A percentile compares a stretch with the other conserved stretches of the same genome.
Evolutionary conservation across 2,888 invertebrate species (phyloP).

Genomic region (Hemaris fuciformis): DNA sequence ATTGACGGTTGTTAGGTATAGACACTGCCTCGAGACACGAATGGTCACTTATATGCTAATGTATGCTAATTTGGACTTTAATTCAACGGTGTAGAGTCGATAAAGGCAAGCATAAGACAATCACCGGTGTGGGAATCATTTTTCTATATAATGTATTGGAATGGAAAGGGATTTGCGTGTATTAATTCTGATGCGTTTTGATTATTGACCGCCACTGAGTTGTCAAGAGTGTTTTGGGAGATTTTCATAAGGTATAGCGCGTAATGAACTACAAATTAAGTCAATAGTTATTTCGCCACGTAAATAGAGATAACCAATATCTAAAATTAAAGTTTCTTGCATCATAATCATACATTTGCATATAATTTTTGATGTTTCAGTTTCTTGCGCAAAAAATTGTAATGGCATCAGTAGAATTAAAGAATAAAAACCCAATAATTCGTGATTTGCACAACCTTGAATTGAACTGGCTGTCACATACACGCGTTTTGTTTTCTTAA

Average conservation of each 20-base stretch:
- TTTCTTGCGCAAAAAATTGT: too few relatives aligned
- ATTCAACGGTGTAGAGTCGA: background rate
- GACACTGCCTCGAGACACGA: constrained; percentile 25
- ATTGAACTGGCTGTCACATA: background rate
- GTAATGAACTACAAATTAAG: background rate
- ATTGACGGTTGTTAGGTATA: constrained; percentile 80
- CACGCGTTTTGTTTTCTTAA: background rate
- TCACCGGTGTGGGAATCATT: constrained; percentile 1
- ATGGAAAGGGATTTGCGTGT: background rate
- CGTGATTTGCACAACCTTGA: background rate
- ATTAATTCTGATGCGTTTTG: constrained; percentile 1
- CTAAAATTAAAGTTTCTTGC: background rate
- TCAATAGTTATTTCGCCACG: too few relatives aligned
- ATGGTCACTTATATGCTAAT: constrained; percentile 7
- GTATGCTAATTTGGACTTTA: constrained; percentile 6
- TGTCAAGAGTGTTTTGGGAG: background rate
- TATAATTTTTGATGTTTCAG: too few relatives aligned
- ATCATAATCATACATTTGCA: too few relatives aligned
- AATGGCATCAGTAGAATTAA: too few relatives aligned
- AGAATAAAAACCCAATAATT: background rate
- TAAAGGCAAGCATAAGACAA: background rate
- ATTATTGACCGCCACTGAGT: background rate
- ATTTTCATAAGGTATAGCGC: background rate
- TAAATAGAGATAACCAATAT: too few relatives aligned
- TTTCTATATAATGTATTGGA: constrained; percentile 5